Evolutionary conservation across 2,797 vertebrate species (phyloP), one percentile per base, ranked within the genome.

Genomic region (Molossus alvarezi): DNA sequence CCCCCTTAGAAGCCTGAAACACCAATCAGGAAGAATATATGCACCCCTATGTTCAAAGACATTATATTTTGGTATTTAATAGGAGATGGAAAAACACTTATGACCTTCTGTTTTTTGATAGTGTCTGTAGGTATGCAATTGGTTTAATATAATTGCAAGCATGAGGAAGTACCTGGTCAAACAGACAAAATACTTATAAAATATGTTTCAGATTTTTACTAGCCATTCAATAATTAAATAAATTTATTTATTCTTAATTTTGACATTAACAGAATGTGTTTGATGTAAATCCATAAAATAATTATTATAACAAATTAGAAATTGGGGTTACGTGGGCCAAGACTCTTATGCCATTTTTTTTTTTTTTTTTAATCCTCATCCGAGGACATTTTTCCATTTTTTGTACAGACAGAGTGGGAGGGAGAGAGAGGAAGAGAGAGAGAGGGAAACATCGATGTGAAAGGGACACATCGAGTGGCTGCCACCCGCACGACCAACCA

Each of bases 251-350:
- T 55, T 48, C 5, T 81, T 71, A 67, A 85, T 96, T 97, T 97
- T 98, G 69, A 97, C 81, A 86, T 95, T 97, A 92, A 53, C 75
- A 96, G 71, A 77, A 37, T 93, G 29, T 65, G 58, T 94, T 95
- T 96, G 41, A 51, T 93, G 88, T 90, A 97, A 73, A 91, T 37
- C 62, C 57, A 72, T 97, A 97, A 91, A 90, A 76, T 90, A 97
- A 95, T 97, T 97, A 95, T 97, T 83, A 97, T 88, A 95, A 96
- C 81, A 97, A 94, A 92, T 82, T 67, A 94, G 88, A 95, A 85
- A 55, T 2, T 25, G 45, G 0, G 75, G 92, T 94, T 76, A 95
- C 96, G 65, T 76, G 20, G 94, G 81, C 53, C 41, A 69, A 85
- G 11, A 76, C 67, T 91, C 64, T 87, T 41, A 48, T 9, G 55